Conservation (phyloP, 2,113 vertebrate genomes). For the Peromyscus californicus region DNA sequence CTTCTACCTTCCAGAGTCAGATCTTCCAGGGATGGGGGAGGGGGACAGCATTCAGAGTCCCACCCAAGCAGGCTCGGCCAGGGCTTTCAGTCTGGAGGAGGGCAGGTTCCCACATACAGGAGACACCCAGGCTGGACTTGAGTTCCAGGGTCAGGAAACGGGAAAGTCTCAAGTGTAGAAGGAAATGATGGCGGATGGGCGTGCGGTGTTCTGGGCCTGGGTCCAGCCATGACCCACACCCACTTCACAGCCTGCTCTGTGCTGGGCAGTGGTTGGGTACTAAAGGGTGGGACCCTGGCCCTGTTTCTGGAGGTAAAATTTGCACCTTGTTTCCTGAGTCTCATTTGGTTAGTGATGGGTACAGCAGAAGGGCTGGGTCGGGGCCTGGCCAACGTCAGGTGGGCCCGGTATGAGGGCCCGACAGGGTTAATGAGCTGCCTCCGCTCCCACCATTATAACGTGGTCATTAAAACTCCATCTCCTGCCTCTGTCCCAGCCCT, state of each 20-base stretch:
- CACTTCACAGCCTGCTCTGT: accelerated
- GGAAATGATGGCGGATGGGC: not conserved
- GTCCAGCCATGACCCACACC: not conserved
- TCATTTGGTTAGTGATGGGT: not conserved
- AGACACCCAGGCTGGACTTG: not conserved
- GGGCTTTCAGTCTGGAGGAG: not conserved
- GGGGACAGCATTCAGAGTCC: not conserved
- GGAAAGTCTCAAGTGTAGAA: not conserved
- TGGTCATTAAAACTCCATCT: conserved; percentile 79
- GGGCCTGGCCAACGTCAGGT: not conserved
- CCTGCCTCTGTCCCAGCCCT: conserved; percentile 64
- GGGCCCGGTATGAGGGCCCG: not conserved
- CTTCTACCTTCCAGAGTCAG: not conserved
- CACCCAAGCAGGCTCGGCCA: not conserved
- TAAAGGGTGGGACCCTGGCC: not conserved
- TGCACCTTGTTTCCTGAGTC: not conserved
- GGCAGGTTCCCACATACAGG: not conserved
- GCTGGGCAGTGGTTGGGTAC: accelerated
- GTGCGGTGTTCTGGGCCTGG: not conserved
- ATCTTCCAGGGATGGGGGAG: not conserved
- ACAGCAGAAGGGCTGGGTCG: not conserved
- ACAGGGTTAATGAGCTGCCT: conserved; percentile 70
- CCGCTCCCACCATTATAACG: not conserved
- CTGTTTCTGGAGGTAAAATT: not conserved
- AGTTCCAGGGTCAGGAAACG: not conserved